Evolutionary conservation across 2,797 vertebrate genomes (phyloP), one percentile per base, ranked within the genome.

Genomic region (Etheostoma perlongum): DNA sequence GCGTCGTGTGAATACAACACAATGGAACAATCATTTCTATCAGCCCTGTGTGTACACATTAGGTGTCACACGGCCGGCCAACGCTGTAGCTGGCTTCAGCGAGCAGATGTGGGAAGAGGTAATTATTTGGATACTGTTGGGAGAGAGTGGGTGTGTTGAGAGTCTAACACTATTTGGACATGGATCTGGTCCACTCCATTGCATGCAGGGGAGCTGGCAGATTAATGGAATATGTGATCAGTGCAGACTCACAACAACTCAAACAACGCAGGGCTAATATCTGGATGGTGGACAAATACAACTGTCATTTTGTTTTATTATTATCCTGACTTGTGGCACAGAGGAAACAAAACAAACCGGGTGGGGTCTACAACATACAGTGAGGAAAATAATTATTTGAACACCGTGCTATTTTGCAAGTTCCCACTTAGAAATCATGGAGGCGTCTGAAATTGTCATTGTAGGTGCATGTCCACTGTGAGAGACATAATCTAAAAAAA

Each of bases 161-260:
- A 83, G 79, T 76, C 76, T 87, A 90, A 88, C 85, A 70, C 40
- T 89, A 81, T 93, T 92, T 93, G 83, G 79, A 84, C 87, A 88
- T 78, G 87, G 87, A 89, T 91, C 79, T 78, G 81, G 85, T 79
- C 81, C 81, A 87, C 87, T 87, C 88, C 82, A 86, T 87, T 90
- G 89, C 83, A 79, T 40, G 68, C 82, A 78, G 80, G 53, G 44
- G 33, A 77, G 74, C 68, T 75, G 79, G 76, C 85, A 74, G 70
- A 80, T 78, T 86, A 82, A 91, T 91, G 78, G 87, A 88, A 92
- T 93, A 92, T 92, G 90, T 89, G 77, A 92, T 91, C 80, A 90
- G 83, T 30, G 19, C 61, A 44, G 78, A 74, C 72, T 53, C 72
- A 79, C 86, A 80, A 72, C 57, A 66, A 49, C 83, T 81, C 75